A percentile compares a stretch with the other conserved stretches of the same genome.
Conservation (phyloP, 2,113 vertebrate genomes). For the Clarias gariepinus region DNA sequence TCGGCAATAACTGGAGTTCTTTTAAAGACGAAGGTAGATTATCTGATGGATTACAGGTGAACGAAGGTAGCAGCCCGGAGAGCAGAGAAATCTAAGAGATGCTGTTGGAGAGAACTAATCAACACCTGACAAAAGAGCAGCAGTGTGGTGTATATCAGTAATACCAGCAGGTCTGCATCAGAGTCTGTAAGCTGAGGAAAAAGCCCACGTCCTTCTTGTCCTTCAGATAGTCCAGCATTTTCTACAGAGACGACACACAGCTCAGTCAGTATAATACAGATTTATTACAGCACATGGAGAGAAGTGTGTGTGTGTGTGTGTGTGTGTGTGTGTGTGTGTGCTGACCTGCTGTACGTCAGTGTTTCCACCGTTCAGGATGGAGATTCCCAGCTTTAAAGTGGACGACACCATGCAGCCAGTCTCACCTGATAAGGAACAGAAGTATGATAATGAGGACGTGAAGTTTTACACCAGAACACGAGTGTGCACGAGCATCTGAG, state of each 20-base stretch:
- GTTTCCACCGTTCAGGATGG: slow-evolving; percentile 91
- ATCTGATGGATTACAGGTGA: no score
- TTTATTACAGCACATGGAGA: neutral
- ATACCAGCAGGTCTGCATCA: slow-evolving; percentile 95
- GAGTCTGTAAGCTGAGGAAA: slow-evolving; percentile 87
- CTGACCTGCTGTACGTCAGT: slow-evolving; percentile 85
- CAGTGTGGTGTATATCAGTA: neutral
- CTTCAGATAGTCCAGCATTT: slow-evolving; percentile 95
- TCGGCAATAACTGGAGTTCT: no score
- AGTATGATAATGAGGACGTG: neutral
- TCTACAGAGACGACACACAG: slow-evolving; percentile 66
- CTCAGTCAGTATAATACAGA: neutral
- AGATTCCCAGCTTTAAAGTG: slow-evolving; percentile 91
- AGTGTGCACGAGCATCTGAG: neutral
- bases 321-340: slow-evolving; percentile 7
- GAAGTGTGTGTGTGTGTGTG: neutral
- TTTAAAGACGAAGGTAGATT: no score
- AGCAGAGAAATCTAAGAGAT: no score
- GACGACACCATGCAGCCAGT: slow-evolving; percentile 90
- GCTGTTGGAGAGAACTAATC: neutral
- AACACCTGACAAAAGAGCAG: neutral
- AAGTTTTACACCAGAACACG: neutral
- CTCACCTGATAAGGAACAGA: slow-evolving; percentile 72
- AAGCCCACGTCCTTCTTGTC: slow-evolving; percentile 94
- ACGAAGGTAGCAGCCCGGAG: no score